Evolutionary conservation across 2,797 vertebrate species (phyloP), one percentile per base, ranked within the genome.

Genomic region (Chelonia mydas): DNA sequence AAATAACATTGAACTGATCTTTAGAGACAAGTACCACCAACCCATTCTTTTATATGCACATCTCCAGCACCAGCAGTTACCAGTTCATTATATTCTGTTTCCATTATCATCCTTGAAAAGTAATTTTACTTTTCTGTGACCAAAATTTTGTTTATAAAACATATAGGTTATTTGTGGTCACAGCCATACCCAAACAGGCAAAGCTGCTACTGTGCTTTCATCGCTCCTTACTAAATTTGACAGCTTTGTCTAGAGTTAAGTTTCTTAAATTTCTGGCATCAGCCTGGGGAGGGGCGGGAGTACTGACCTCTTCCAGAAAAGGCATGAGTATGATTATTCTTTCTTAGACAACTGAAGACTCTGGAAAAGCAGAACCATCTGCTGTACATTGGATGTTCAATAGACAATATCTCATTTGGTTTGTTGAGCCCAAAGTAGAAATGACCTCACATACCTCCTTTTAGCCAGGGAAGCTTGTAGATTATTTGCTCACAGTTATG

Each of bases 111-210:
- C 6, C 72, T 27, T 76, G 23, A 76, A 61, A 61, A 65, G 33
- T 33, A 7, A 28, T 47, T 45, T 47, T 74, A 27, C 41, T 74
- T 53, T 59, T 16, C 21, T n/a, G 3, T 9, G 25, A 1, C 54
- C 11, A 3, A 82, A 45, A 16, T 84, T 82, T 13, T 28, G 45
- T 84, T 68, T 91, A 1, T 78, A 83, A 68, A 81, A 65, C 9
- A 4, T 57, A 8, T 25, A 55, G n/a, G 25, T 84, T 3, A 0
- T 79, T 84, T 86, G 31, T 16, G 5, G 41, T n/a, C 59, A 33
- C 25, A 1, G 1, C n/a, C 9, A 31, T 10, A 15, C 10, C 49
- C 4, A 3, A 49, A 1, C 61, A 23, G 51, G 23, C 49, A 87
- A 68, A 80, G 41, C 33, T 65, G 25, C 2, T 72, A 41, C 55